A percentile compares a stretch with the other conserved stretches of the same genome.
These are phyloP conservation scores for Halichoeres trimaculatus DNA, from an alignment of 2,113 vertebrate genomes.

Conservation along the genomic window DNA sequence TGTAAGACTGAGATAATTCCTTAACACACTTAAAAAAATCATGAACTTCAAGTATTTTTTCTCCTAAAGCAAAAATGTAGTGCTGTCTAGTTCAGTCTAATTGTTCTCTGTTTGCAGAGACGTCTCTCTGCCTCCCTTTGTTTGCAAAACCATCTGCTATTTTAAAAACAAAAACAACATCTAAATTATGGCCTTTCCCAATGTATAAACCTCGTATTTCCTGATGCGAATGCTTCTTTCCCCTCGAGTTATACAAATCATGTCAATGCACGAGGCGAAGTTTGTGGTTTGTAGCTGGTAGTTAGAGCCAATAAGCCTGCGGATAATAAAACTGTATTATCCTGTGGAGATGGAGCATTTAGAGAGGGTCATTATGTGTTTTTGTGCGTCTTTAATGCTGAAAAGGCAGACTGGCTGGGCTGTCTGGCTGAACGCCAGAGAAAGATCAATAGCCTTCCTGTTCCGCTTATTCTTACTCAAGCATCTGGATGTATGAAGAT, in stretches of 20 bases:
- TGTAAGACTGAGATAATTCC: conserved; percentile 1
- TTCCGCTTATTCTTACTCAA: conserved; percentile 42
- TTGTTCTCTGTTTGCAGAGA: conserved; percentile 2
- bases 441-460: conserved; percentile 67
- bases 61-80: neutral
- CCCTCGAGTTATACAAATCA: conserved; percentile 36
- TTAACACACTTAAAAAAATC: neutral
- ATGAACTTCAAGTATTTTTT: conserved; percentile 11
- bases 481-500: conserved; percentile 68
- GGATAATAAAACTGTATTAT: conserved; percentile 37
- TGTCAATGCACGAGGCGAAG: conserved; percentile 12
- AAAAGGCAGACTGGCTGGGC: conserved; percentile 36
- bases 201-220: conserved; percentile 32
- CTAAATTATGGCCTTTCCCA: conserved; percentile 40
- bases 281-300: conserved; percentile 19
- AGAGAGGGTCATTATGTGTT: conserved; percentile 19
- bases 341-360: conserved; percentile 32
- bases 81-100: neutral
- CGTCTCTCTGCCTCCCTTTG: conserved; percentile 4
- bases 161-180: conserved; percentile 48
- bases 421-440: conserved; percentile 56
- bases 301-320: conserved; percentile 17
- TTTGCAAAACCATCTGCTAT: conserved; percentile 37
- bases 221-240: conserved; percentile 29
- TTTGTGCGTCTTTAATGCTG: conserved; percentile 16